Base-by-base conservation (phyloP, 2,888 invertebrate species). In the Nipponacmea schrenckii region DNA sequence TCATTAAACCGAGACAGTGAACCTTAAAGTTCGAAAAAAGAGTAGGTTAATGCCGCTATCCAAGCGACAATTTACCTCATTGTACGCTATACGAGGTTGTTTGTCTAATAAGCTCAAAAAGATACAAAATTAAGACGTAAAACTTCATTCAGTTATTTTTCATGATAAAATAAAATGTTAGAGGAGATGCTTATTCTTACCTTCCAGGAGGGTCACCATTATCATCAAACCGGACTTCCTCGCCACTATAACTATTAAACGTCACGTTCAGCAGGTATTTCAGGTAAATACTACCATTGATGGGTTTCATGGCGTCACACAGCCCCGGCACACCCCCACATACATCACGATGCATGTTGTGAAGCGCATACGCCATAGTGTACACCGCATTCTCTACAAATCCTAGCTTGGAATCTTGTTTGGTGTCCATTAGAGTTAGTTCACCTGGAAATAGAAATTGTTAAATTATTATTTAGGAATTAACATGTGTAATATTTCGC, bases 341-440 rank as follows among this genome's bases (percentile, higher is more conserved):
- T 70, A 92, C 85, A 75, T 92, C 92, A 80, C 90, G 90, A 77
- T 92, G 92, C 93, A 94, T 93, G 81, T 91, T 91, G 85, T 94
- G 92, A 67, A 94, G 90, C 12, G 93, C 94, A 85, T 93, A 91
- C 10, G 94, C 94, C 89, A 94, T 92, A 3, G 93, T 93, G 89
- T 93, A 92, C 78, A 94, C 92, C 3, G 94, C 93, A 87, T 94
- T 94, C 83, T 93, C 93, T 56, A 94, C 94, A 86, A 94, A 93
- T 79, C 93, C 93, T 87, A 94, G 91, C 89, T 94, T 94, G 24
- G 94, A 92, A 88, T 95, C 94, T 86, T 93, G 93, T 7, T 71
- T 71, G 1, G 81, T 70, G 14, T 67, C 68, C 3, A 50, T 62
- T 8, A 93, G 87, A 31, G 89, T 90, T 87, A 93, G 93, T 17